Percentiles rank a stretch among this genome's conserved stretches.
Evolutionary conservation across 2,113 vertebrate genomes (phyloP).

Genomic region (Urocolius indicus): DNA sequence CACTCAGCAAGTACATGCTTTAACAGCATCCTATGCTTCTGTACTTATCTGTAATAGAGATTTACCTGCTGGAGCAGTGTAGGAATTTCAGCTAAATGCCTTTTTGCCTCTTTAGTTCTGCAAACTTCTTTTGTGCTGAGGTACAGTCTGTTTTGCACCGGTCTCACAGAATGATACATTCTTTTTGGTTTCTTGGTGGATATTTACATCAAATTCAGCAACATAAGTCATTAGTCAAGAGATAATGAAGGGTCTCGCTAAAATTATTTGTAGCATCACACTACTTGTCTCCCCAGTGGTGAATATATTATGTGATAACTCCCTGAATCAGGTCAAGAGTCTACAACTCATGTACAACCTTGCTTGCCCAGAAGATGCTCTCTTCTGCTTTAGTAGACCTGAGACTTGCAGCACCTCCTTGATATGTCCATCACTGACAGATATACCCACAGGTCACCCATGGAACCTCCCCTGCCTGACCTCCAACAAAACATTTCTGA

Average conservation of each 20-base stretch:
- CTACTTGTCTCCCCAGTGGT: too few relatives aligned
- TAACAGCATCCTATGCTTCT: not conserved
- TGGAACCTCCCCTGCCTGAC: not conserved
- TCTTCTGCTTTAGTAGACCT: not conserved
- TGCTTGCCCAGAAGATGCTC: not conserved
- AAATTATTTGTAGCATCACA: not conserved
- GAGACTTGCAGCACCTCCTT: not conserved
- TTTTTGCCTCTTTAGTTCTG: not conserved
- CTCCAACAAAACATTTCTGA: not conserved
- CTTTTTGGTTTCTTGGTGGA: not conserved
- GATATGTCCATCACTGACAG: accelerated
- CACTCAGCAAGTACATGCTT: not conserved
- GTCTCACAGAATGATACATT: not conserved
- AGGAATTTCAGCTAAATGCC: not conserved
- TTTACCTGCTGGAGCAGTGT: not conserved
- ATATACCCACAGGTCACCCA: accelerated
- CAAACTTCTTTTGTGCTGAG: not conserved
- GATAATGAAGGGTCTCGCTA: not conserved
- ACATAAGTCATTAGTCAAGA: not conserved
- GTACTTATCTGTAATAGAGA: not conserved
- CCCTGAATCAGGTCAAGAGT: too few relatives aligned
- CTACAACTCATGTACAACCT: accelerated
- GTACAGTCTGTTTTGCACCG: accelerated
- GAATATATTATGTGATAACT: not conserved
- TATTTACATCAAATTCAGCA: not conserved